Evolutionary conservation across 2,113 vertebrate genomes (phyloP).

Genomic region (Calcarius ornatus): DNA sequence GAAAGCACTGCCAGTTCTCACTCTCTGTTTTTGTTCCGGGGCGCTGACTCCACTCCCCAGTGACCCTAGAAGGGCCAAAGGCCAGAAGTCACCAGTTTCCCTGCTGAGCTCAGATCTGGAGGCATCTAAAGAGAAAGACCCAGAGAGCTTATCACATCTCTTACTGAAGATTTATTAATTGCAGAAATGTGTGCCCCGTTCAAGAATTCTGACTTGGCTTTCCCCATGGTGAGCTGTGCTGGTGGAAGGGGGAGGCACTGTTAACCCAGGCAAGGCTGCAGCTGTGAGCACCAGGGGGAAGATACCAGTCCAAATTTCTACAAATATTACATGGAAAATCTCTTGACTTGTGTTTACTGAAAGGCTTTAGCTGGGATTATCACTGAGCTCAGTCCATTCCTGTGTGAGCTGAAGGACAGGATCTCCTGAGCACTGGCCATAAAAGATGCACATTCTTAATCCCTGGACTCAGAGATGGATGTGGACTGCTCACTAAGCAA

Average conservation of each 20-base stretch:
- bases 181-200: background rate
- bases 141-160: background rate
- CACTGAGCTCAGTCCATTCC: background rate
- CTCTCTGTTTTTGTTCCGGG: background rate
- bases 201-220: conserved; percentile 20
- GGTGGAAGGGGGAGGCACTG: background rate
- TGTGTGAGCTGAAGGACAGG: background rate
- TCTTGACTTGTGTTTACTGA: background rate
- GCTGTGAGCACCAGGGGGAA: background rate
- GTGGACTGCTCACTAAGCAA: background rate
- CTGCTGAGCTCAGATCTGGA: background rate
- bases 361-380: background rate
- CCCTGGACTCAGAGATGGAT: background rate
- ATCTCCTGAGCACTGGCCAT: background rate
- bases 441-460: background rate
- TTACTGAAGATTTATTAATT: conserved; percentile 35
- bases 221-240: background rate
- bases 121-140: background rate
- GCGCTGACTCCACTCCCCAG: background rate
- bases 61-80: background rate
- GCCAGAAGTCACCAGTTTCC: conserved; percentile 23
- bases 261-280: background rate
- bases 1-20: background rate
- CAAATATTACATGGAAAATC: background rate
- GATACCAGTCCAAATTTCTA: background rate